Conservation (phyloP, 2,113 vertebrate species). For the Sinocyclocheilus anophthalmus region DNA sequence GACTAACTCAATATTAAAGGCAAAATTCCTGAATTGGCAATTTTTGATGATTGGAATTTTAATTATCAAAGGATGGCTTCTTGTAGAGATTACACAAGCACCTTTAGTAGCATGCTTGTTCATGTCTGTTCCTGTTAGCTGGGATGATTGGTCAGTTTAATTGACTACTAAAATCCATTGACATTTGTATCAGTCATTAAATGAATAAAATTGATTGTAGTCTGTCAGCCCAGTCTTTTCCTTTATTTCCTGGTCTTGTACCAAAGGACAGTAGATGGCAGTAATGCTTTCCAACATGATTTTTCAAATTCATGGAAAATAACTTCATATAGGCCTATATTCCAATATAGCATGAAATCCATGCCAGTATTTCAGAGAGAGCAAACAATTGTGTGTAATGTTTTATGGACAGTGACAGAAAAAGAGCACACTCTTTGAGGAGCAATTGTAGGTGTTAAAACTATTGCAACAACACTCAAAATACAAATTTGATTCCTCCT, state of each 20-base stretch:
- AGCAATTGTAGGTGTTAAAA: background rate
- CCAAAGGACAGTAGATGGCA: background rate
- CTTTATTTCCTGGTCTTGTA: background rate
- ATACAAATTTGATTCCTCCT: background rate
- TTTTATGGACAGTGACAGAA: background rate
- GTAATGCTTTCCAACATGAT: background rate
- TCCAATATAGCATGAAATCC: background rate
- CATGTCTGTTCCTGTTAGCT: background rate
- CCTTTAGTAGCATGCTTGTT: background rate
- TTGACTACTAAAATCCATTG: conserved; percentile 30
- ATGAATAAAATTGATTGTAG: conserved; percentile 8
- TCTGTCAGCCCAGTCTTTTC: background rate
- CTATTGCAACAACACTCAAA: background rate
- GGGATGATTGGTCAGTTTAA: background rate
- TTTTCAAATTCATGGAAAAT: background rate
- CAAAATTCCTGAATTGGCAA: background rate
- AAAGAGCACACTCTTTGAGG: background rate
- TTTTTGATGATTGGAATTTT: background rate
- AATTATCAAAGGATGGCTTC: background rate
- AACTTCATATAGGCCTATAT: background rate
- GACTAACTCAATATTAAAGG: background rate
- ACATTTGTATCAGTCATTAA: conserved; percentile 14
- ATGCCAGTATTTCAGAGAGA: background rate
- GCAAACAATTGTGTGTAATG: background rate
- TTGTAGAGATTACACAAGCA: background rate